Evolutionary conservation across 2,888 invertebrate genomes (phyloP).

Genomic region (Calameuta filiformis): DNA sequence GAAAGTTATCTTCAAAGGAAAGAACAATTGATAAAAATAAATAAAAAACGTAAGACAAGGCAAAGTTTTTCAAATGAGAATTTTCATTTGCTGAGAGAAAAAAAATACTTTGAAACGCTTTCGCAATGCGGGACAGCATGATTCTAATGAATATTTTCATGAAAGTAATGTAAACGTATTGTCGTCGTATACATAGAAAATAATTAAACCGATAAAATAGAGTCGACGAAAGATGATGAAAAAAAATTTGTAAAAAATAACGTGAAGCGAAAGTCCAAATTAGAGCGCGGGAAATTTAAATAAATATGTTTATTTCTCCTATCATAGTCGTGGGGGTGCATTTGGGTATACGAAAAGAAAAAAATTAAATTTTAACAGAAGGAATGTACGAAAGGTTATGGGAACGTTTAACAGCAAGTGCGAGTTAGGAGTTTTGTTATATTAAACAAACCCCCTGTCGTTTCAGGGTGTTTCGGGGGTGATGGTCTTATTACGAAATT

Average conservation of each 20-base stretch:
- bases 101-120: neutral
- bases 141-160: no score
- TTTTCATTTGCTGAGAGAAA: neutral
- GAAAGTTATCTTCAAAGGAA: neutral
- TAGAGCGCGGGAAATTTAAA: constrained; percentile 8
- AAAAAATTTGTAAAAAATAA: no score
- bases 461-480: neutral
- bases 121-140: neutral
- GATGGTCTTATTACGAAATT: neutral
- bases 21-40: neutral
- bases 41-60: neutral
- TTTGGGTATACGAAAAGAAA: constrained; percentile 2
- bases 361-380: constrained; percentile 11
- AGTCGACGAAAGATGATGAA: no score
- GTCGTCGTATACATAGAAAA: no score
- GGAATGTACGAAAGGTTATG: neutral
- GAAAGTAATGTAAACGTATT: no score
- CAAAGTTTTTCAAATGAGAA: neutral
- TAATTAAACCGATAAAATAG: no score
- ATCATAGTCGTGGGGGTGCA: neutral
- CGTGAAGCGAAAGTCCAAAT: neutral
- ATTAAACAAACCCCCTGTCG: neutral
- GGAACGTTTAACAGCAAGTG: neutral
- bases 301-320: constrained; percentile 15
- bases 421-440: neutral